phyloP scores from a whole-genome alignment of 2,888 invertebrate species.

The Netelia melanura region DNA sequence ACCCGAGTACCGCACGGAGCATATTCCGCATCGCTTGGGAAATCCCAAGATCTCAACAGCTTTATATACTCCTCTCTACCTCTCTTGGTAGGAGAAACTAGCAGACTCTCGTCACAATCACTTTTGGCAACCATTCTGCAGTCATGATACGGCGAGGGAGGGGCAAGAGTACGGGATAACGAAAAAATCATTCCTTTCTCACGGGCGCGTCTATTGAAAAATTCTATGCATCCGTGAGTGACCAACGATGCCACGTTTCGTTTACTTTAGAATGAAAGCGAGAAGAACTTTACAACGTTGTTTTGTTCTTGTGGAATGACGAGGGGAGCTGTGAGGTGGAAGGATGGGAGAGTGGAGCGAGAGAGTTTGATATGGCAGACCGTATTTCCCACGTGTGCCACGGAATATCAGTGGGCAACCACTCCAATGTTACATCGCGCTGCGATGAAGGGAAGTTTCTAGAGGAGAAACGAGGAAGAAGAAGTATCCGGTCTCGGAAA shows the following conservation, averaged over 20 bases:
- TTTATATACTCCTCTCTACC: conserved; percentile 31
- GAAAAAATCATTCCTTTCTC: conserved; percentile 57
- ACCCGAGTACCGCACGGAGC: background rate
- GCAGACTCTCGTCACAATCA: conserved; percentile 60
- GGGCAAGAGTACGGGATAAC: conserved; percentile 11
- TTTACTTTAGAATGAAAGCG: conserved; percentile 30
- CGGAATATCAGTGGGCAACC: conserved; percentile 44
- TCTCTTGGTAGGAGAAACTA: conserved; percentile 38
- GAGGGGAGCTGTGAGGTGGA: too few species aligned
- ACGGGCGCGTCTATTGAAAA: conserved; percentile 69
- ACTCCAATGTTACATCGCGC: conserved; percentile 51
- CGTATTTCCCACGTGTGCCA: conserved; percentile 68
- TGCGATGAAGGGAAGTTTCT: conserved; percentile 12
- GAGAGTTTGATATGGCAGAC: conserved; percentile 41
- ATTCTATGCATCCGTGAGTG: conserved; percentile 72
- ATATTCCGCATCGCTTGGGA: conserved; percentile 64
- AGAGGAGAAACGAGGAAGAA: background rate
- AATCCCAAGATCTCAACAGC: conserved; percentile 57
- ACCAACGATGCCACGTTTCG: conserved; percentile 51
- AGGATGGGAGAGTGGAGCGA: too few species aligned
- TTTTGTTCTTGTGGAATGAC: conserved; percentile 10
- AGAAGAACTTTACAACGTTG: conserved; percentile 39
- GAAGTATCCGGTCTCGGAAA: background rate
- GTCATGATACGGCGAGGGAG: conserved; percentile 1
- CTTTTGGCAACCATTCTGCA: background rate